These are phyloP conservation scores for Seriola dumerili DNA, from an alignment of 2,113 vertebrate species.

Conservation along the genomic window DNA sequence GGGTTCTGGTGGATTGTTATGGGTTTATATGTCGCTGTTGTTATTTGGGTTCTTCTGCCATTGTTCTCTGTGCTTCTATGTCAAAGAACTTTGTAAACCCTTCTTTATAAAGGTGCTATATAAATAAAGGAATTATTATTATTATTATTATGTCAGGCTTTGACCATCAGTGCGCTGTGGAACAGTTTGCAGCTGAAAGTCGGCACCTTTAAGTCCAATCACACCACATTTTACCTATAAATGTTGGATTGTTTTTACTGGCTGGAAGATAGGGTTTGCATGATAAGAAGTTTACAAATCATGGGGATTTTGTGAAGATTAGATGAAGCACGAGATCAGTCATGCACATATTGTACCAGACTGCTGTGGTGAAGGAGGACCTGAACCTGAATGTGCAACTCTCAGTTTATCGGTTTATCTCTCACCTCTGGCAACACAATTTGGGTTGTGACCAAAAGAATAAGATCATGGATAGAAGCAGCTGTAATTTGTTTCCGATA, in stretches of 20 bases:
- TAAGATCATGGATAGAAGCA: conserved; percentile 18
- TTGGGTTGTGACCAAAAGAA: conserved; percentile 29
- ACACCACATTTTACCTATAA: neutral
- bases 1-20: no score
- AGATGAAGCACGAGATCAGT: conserved; percentile 17
- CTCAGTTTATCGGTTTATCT: conserved; percentile 18
- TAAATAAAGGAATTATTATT: no score
- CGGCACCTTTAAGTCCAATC: neutral
- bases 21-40: no score
- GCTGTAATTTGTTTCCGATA: conserved; percentile 17
- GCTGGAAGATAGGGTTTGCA: neutral
- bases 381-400: conserved; percentile 5
- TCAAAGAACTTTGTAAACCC: no score
- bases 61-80: no score
- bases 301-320: neutral
- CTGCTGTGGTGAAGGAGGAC: neutral
- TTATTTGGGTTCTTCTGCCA: no score
- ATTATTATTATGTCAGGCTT: no score
- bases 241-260: neutral
- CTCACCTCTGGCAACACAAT: conserved; percentile 16
- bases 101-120: no score
- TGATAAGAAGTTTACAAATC: conserved; percentile 3
- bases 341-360: neutral
- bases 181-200: neutral
- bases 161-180: no score